Evolutionary conservation across 2,888 invertebrate species (phyloP).

Genomic region (Sinohyriopsis cumingii): DNA sequence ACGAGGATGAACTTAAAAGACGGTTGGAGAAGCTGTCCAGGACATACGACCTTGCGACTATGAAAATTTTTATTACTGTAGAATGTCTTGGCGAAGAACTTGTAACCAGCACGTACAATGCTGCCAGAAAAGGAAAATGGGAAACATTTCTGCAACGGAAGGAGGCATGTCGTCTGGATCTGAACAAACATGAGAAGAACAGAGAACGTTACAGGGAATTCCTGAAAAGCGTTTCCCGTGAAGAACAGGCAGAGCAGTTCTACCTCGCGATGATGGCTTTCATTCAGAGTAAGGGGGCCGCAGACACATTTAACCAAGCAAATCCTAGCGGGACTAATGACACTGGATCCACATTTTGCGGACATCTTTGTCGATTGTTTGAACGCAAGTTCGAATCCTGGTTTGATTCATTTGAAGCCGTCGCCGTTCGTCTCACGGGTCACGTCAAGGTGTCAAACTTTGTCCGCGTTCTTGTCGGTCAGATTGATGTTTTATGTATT

Average conservation of each 20-base stretch:
- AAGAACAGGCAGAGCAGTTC: constrained; percentile 56
- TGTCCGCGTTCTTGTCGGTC: constrained; percentile 56
- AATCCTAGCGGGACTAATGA: constrained; percentile 21
- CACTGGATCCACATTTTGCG: constrained; percentile 40
- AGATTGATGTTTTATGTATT: constrained; percentile 49
- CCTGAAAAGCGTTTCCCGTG: constrained; percentile 46
- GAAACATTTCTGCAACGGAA: constrained; percentile 49
- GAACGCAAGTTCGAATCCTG: constrained; percentile 56
- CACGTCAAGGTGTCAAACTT: constrained; percentile 61
- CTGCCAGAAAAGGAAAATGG: constrained; percentile 45
- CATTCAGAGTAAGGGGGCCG: constrained; percentile 52
- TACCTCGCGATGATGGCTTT: constrained; percentile 45
- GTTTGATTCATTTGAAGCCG: constrained; percentile 59
- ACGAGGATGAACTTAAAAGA: constrained; percentile 49
- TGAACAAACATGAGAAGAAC: constrained; percentile 55
- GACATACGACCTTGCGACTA: constrained; percentile 58
- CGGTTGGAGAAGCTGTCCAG: constrained; percentile 58
- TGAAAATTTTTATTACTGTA: constrained; percentile 62
- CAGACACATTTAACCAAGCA: constrained; percentile 46
- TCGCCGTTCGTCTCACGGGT: constrained; percentile 54
- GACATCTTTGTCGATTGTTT: constrained; percentile 52
- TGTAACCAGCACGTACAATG: constrained; percentile 49
- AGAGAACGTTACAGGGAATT: constrained; percentile 49
- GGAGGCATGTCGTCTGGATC: constrained; percentile 60
- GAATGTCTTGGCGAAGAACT: constrained; percentile 54